Conservation (phyloP, 2,888 invertebrate species). For the Cheilosia vernalis region DNA sequence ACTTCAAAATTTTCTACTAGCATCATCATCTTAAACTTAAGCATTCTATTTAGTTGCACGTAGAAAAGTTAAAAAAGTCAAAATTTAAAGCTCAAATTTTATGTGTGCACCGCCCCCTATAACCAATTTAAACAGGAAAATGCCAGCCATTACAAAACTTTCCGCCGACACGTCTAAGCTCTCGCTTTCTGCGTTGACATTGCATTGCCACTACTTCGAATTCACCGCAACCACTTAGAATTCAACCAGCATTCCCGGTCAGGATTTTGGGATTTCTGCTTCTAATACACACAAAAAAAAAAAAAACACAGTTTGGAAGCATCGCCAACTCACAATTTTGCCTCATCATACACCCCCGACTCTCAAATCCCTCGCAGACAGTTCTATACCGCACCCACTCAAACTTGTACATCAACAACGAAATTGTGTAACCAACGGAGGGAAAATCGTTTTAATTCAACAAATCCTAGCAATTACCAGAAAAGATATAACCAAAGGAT, state of each 20-base stretch:
- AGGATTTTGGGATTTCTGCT: slow-evolving; percentile 42
- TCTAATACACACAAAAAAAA: slow-evolving; percentile 17
- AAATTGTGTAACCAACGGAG: not conserved
- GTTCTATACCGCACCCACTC: slow-evolving; percentile 11
- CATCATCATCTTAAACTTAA: no score
- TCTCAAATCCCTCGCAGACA: not conserved
- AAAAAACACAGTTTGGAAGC: not conserved
- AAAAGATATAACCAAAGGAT: slow-evolving; percentile 51
- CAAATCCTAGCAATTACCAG: slow-evolving; percentile 63
- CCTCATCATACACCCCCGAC: not conserved
- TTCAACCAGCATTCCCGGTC: slow-evolving; percentile 46
- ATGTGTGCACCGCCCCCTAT: not conserved
- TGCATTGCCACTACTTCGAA: slow-evolving; percentile 27
- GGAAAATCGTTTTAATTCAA: slow-evolving; percentile 55
- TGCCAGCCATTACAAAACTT: slow-evolving; percentile 2
- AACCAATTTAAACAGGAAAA: slow-evolving; percentile 28
- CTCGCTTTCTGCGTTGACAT: slow-evolving; percentile 32
- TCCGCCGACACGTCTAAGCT: not conserved
- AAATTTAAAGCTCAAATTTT: slow-evolving; percentile 6
- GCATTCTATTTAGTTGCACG: no score
- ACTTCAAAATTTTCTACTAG: no score
- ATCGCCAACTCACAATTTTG: slow-evolving; percentile 12
- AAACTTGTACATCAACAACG: not conserved
- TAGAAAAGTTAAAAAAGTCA: not conserved
- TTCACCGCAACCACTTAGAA: slow-evolving; percentile 28